Percentiles rank a stretch among this genome's conserved stretches.
These are phyloP conservation scores for Cygnus atratus DNA, from an alignment of 2,113 vertebrate species.

Conservation along the genomic window DNA sequence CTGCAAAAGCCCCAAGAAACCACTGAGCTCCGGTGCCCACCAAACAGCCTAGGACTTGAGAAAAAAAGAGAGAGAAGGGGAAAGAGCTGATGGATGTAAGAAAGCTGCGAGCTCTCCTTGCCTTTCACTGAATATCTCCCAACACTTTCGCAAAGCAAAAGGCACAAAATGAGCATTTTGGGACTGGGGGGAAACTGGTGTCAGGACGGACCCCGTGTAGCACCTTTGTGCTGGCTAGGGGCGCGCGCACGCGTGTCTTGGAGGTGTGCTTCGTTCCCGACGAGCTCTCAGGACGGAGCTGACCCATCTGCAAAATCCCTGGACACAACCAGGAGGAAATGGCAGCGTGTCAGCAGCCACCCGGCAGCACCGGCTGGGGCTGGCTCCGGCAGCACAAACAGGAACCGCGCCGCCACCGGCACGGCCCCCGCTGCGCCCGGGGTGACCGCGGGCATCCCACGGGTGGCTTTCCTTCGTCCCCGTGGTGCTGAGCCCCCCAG, in stretches of 20 bases:
- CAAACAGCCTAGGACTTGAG: rapidly evolving
- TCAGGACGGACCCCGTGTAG: neutral
- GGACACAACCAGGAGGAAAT: neutral
- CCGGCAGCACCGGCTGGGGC: neutral
- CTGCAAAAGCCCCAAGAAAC: neutral
- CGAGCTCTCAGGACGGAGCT: neutral
- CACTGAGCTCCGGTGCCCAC: neutral
- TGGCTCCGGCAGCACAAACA: neutral
- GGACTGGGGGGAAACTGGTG: neutral
- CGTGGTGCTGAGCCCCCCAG: neutral
- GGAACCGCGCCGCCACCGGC: neutral
- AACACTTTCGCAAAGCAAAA: neutral
- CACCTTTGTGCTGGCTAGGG: neutral
- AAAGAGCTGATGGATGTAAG: neutral
- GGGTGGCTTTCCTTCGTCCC: neutral
- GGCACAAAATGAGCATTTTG: rapidly evolving
- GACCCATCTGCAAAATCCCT: neutral
- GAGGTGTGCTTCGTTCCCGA: rapidly evolving
- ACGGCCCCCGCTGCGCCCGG: neutral
- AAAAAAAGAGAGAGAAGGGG: neutral
- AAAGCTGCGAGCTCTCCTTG: neutral
- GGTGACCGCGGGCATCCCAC: neutral
- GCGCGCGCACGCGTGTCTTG: neutral
- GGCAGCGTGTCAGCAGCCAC: neutral
- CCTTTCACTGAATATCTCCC: rapidly evolving